Evolutionary conservation across 2,888 invertebrate species (phyloP), one percentile per base, ranked within the genome.

Genomic region (Oligia latruncula): DNA sequence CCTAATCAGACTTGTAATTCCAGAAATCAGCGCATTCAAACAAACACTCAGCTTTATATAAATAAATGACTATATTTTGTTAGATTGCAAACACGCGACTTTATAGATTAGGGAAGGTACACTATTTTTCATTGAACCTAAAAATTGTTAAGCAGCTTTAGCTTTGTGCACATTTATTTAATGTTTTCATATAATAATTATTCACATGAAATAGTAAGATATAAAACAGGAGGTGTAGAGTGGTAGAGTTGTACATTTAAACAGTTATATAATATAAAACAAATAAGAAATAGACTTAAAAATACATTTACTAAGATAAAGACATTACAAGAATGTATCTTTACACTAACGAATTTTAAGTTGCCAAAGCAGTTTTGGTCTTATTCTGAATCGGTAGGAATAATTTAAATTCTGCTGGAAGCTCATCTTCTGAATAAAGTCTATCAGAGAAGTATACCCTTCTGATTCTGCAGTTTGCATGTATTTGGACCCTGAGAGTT

Each of bases 331-430:
- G 82, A 81, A 82, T 77, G 81, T 79, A 71, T 87, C 68, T 77
- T 78, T 82, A 78, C 73, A 86, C 81, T 85, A 64, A 86, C 81
- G 71, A 90, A 90, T 89, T 92, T 95, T 93, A 97, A 83, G 97
- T 95, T 81, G 97, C 95, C 71, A 97, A 95, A 68, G 97, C 95
- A 43, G 97, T 95, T 94, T 97, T 97, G 49, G 97, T 97, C 93
- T 98, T 98, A 92, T 98, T 98, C 91, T 98, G 98, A 95, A 99
- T 98, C 0, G 99, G 99, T 85, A 99, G 97, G 96, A 99, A 99
- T 71, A 99, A 97, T 96, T 99, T 99, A 94, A 99, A 99, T 93
- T 99, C 99, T 55, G 99, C 98, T 6, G 99, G 99, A 87, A 99
- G 95, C 95, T 99, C 99, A 93, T 99, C 99, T 96, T 99, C 99